Conservation (phyloP, 2,797 vertebrate genomes). For the Varecia variegata region DNA sequence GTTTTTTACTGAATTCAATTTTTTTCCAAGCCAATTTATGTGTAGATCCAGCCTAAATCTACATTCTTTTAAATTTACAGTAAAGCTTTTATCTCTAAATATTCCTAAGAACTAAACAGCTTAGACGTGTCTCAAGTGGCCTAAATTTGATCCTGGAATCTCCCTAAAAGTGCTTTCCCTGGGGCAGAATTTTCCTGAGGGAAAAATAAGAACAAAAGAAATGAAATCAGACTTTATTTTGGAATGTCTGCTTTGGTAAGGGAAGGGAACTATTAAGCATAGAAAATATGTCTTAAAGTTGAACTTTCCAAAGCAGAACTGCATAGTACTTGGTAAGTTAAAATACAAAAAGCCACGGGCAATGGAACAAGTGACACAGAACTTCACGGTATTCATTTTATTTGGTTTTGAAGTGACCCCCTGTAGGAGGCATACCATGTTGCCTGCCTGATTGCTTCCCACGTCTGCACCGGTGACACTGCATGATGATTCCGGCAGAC, state of each 20-base stretch:
- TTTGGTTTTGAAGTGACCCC: neutral
- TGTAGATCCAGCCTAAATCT: neutral
- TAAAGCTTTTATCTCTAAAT: neutral
- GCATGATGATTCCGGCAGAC: neutral
- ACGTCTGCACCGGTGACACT: neutral
- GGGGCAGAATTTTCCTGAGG: constrained; percentile 59
- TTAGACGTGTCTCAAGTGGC: constrained; percentile 23
- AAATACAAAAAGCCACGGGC: neutral
- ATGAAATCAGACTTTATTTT: constrained; percentile 53
- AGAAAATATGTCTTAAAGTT: neutral
- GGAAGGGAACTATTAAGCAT: constrained; percentile 9
- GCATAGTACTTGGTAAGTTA: neutral
- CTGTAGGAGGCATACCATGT: neutral
- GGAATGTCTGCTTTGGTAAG: constrained; percentile 7
- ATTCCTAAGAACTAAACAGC: constrained; percentile 29
- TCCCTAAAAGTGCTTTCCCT: constrained; percentile 66
- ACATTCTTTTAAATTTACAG: neutral
- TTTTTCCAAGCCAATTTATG: neutral
- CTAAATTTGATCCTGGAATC: constrained; percentile 73
- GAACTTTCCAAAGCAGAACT: neutral
- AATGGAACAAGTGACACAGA: neutral
- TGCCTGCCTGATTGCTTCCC: neutral
- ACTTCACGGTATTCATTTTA: neutral
- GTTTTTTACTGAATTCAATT: neutral
- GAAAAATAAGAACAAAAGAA: constrained; percentile 34